Percentiles rank a stretch among this genome's conserved stretches.
Conservation (phyloP, 2,888 invertebrate genomes). For the Lymantria monacha region DNA sequence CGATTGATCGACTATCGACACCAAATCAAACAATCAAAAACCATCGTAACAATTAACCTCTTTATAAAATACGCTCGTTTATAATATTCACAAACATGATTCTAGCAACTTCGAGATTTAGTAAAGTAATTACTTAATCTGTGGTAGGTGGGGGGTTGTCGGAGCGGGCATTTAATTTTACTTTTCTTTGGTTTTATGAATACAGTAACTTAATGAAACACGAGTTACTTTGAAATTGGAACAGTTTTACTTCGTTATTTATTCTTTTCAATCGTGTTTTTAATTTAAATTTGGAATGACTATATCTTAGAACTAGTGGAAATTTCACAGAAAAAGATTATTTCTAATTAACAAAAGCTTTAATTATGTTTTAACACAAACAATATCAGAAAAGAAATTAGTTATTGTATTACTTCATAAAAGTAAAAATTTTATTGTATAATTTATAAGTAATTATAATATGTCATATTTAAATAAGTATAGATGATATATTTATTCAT, state of each 20-base stretch:
- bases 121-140: constrained; percentile 14
- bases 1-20: constrained; percentile 11
- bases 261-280: constrained; percentile 2
- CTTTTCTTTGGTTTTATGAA: not conserved
- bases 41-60: constrained; percentile 8
- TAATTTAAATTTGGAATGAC: constrained; percentile 1
- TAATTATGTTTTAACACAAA: no score
- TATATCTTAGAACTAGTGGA: constrained; percentile 3
- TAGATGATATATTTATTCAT: no score
- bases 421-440: no score
- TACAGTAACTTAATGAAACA: not conserved
- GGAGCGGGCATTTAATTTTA: not conserved
- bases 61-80: constrained; percentile 18
- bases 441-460: no score
- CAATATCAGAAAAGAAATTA: no score
- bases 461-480: no score
- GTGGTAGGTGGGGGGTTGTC: constrained; percentile 1
- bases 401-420: no score
- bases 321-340: no score
- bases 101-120: constrained; percentile 14
- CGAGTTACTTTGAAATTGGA: constrained; percentile 1
- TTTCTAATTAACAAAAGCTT: no score
- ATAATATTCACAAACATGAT: constrained; percentile 16
- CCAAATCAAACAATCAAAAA: constrained; percentile 23
- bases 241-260: not conserved